Base-by-base conservation (phyloP, 2,888 invertebrate genomes). In the Ichneumoninae sp. region DNA sequence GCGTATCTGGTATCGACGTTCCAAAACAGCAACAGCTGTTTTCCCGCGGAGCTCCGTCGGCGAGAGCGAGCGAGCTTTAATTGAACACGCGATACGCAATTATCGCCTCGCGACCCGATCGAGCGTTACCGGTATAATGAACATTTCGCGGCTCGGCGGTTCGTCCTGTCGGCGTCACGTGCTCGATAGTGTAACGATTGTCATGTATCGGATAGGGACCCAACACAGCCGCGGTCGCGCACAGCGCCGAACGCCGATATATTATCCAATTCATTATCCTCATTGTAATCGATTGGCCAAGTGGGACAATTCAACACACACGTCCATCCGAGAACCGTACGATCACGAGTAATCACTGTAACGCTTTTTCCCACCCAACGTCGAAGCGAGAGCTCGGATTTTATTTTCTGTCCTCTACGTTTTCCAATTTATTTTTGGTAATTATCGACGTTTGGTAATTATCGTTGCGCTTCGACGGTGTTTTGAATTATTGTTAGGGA, bases 51-150 rank as follows among this genome's bases (percentile, higher is more conserved):
- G 2, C n/a, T 19, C 8, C 10, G 54, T 16, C n/a, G 54, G 3
- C 22, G 54, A 22, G n/a, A 19, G 8, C 7, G 40, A 30, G 33
- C 33, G 60, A 69, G 68, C 72, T 82, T 72, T 50, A 82, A 82
- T 66, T 82, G 72, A 10, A 57, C 47, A 26, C 66, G 57, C 40
- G 36, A 77, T 60, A 72, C 57, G 54, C 72, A 77, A 82, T 82
- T 82, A 82, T 82, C 77, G 77, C 71, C 71, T 3, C 57, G 57
- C 26, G 26, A 62, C 30, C 47, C 72, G 36, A 71, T 26, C 66
- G 60, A 57, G 77, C 71, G 57, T 57, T 22, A 10, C 57, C 26
- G 66, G 16, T 77, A 68, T 77, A 82, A 77, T 72, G 71, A 77
- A 77, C 77, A 71, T 68, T 82, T 77, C 50, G 26, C 77, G 50